A percentile compares a stretch with the other conserved stretches of the same genome.
phyloP scores from a whole-genome alignment of 2,113 vertebrate species.

The Channa maculata region DNA sequence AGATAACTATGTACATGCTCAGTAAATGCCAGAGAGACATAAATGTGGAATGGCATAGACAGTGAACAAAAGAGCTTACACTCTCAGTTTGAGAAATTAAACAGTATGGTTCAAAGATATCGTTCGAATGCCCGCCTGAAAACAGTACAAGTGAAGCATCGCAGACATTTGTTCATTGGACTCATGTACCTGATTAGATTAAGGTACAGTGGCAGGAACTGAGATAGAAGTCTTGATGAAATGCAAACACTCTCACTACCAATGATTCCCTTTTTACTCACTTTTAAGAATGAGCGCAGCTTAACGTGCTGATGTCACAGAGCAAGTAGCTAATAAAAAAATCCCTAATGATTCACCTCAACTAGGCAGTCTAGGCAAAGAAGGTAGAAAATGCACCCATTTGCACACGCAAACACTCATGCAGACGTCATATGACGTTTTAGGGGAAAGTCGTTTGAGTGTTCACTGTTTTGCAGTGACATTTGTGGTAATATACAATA shows the following conservation, averaged over 20 bases:
- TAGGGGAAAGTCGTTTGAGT: too few relatives aligned
- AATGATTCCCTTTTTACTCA: constrained; percentile 15
- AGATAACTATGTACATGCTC: constrained; percentile 5
- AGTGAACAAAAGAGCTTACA: constrained; percentile 40
- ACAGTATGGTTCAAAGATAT: constrained; percentile 5
- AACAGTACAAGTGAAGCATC: neutral
- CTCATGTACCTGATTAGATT: neutral
- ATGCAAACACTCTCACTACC: constrained; percentile 9
- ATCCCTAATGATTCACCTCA: neutral
- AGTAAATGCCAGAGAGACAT: constrained; percentile 6
- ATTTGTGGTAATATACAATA: neutral
- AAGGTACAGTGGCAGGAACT: neutral
- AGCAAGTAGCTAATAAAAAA: constrained; percentile 44
- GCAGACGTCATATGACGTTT: too few relatives aligned
- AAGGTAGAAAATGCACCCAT: constrained; percentile 13
- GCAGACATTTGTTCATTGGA: too few relatives aligned
- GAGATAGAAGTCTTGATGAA: constrained; percentile 8
- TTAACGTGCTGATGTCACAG: constrained; percentile 42
- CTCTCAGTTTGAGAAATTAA: constrained; percentile 32
- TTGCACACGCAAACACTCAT: neutral
- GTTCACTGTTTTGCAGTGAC: too few relatives aligned
- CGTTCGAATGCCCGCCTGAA: constrained; percentile 19
- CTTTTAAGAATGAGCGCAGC: constrained; percentile 26
- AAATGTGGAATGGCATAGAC: constrained; percentile 35
- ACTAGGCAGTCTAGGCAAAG: constrained; percentile 20